Base-by-base conservation (phyloP, 2,797 vertebrate species). In the Danio albolineatus region DNA sequence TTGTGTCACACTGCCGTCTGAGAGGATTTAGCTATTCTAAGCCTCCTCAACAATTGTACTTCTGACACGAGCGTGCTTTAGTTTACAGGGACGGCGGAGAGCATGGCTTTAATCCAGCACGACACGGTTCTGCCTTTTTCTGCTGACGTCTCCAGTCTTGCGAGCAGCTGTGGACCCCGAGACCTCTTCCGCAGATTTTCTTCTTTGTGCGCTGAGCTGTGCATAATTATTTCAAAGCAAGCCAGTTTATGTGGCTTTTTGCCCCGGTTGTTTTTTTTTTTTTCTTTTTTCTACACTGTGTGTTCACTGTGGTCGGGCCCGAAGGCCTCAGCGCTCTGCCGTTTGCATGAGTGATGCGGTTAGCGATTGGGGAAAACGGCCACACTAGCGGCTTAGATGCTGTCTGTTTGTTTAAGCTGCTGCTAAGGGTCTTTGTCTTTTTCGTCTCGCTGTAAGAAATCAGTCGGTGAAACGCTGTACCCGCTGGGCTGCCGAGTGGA, bases 1-100 rank as follows among this genome's bases (percentile, higher is more conserved):
- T 49, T 10, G 41, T 44, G 64, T 67, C 48, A 59, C 53, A 73
- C 78, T 65, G n/a, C 60, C 60, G 74, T 72, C 79, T 72, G 80
- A 78, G 44, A 54, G 85, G 82, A 82, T 82, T 86, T 81, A 73
- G 60, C 71, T 78, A 74, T 28, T 73, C 69, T 86, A 79, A 84
- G 78, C 82, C 78, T 72, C 41, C 73, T 80, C 71, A 65, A 61
- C 83, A 78, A 57, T 85, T 86, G 84, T 83, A 71, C 66, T 83
- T 70, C 62, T 85, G 78, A 82, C 80, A 84, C 71, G 57, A 67
- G 49, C 73, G 48, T 74, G 66, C 70, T 73, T 78, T 76, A 76
- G 82, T 78, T 82, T 49, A 77, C 64, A 44, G 17, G 43, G 39
- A 56, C 57, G 80, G 73, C 38, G 51, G 51, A 43, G 81, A 64